Conservation (phyloP, 2,888 invertebrate species). For the Ptychoptera contaminata region DNA sequence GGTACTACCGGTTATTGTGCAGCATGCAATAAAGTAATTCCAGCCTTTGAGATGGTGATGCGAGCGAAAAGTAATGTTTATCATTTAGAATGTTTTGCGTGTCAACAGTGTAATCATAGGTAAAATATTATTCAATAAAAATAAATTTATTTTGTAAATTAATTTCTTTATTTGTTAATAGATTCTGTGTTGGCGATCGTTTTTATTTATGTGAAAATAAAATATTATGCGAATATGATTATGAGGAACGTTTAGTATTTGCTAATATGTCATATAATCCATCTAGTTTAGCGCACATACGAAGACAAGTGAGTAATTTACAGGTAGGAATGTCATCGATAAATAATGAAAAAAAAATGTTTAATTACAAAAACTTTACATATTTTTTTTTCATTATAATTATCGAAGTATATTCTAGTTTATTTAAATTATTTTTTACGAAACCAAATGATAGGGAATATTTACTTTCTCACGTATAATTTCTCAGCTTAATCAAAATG, state of each 20-base stretch:
- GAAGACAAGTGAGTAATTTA: slow-evolving; percentile 63
- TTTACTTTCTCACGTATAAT: too few relatives aligned
- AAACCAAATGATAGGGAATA: too few relatives aligned
- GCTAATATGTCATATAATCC: slow-evolving; percentile 79
- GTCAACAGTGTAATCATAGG: slow-evolving; percentile 98
- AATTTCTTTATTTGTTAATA: slow-evolving; percentile 25
- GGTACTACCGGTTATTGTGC: slow-evolving; percentile 94
- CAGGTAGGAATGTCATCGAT: slow-evolving; percentile 28
- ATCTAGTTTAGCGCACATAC: slow-evolving; percentile 70
- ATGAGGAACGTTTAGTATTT: slow-evolving; percentile 80
- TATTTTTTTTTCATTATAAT: too few relatives aligned
- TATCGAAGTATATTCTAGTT: too few relatives aligned
- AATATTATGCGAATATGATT: slow-evolving; percentile 88
- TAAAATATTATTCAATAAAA: slow-evolving; percentile 30
- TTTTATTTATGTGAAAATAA: slow-evolving; percentile 89
- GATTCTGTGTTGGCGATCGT: slow-evolving; percentile 89
- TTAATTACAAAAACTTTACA: too few relatives aligned
- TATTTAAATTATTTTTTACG: too few relatives aligned
- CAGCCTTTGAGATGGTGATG: slow-evolving; percentile 99
- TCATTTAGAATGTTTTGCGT: slow-evolving; percentile 95
- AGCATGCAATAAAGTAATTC: slow-evolving; percentile 94
- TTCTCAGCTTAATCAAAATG: too few relatives aligned
- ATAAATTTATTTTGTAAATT: neutral
- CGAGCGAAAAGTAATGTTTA: slow-evolving; percentile 92
- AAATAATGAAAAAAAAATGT: too few relatives aligned